Base-by-base conservation (phyloP, 2,888 invertebrate genomes). In the Pandemis heparana region DNA sequence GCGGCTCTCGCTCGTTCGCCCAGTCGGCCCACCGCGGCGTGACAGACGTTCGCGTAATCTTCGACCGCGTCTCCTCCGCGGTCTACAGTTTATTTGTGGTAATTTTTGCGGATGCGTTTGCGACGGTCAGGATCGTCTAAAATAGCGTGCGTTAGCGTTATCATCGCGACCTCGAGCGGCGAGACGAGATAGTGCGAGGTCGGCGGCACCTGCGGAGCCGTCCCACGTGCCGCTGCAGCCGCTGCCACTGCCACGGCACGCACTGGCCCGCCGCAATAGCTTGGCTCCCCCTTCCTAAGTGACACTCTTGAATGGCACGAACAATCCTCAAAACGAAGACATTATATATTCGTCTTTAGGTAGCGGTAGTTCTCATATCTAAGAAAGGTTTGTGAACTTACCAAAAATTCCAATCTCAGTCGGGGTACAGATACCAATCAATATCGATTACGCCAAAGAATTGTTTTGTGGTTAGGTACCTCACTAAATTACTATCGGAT, bases 91-190 rank as follows among this genome's bases (percentile, higher is more conserved):
- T 86, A 83, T 80, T 83, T 79, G 83, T 84, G 83, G 85, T 85
- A 85, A 86, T 84, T 85, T 72, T 82, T 77, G 84, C 85, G 88
- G 84, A 84, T 91, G 90, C 89, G 90, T 89, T 88, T 86, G 89
- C 90, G 90, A 87, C 87, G 89, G 90, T 89, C 89, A 86, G 86
- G 87, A 87, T 82, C 87, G 86, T 78, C 79, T 78, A 85, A 92
- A 92, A 92, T 92, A 93, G 91, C 89, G 89, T 90, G 87, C 89
- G 92, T 94, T 94, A 94, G 87, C 89, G 92, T 94, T 94, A 94
- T 94, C 94, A 92, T 85, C 87, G 88, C 89, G 91, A 91, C 92
- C 90, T 92, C 94, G 92, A 86, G 84, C 87, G 90, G 87, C 90
- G 91, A 90, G 91, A 90, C 92, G 88, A 91, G 92, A 91, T 91